Evolutionary conservation across 2,797 vertebrate genomes (phyloP).

Genomic region (Neosalanx taihuensis): DNA sequence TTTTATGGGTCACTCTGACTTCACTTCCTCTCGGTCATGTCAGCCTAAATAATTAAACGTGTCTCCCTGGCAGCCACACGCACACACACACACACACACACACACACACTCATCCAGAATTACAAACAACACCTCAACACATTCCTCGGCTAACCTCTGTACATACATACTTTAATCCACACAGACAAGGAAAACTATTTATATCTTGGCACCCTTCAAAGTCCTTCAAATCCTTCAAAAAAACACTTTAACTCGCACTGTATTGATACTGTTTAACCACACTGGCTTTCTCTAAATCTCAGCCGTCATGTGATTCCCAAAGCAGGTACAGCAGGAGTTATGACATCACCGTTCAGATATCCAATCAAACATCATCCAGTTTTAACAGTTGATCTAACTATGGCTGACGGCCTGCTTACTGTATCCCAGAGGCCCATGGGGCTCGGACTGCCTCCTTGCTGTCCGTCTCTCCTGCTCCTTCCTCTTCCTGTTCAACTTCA

Average conservation of each 20-base stretch:
- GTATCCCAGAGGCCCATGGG: constrained; percentile 6
- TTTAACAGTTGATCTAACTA: not conserved
- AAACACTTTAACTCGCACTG: not conserved
- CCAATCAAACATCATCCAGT: too few species aligned
- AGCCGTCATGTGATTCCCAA: too few species aligned
- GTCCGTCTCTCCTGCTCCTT: constrained; percentile 6
- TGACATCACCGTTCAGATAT: not conserved
- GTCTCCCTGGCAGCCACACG: not conserved
- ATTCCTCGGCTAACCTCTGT: not conserved
- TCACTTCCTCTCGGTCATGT: not conserved
- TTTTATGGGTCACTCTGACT: not conserved
- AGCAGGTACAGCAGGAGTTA: too few species aligned
- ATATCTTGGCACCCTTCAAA: too few species aligned
- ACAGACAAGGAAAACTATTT: too few species aligned
- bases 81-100: too few species aligned
- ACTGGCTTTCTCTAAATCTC: too few species aligned
- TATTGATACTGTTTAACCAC: too few species aligned
- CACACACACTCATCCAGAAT: too few species aligned
- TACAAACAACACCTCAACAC: not conserved
- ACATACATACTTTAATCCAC: not conserved
- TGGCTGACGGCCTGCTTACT: not conserved
- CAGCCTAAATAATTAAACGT: not conserved
- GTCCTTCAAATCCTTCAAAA: too few species aligned
- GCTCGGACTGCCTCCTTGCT: constrained; percentile 13
- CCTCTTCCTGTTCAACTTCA: constrained; percentile 7